Percentiles rank a stretch among this genome's conserved stretches.
Conservation (phyloP, 2,888 invertebrate species). For the Ophion slaviceki region DNA sequence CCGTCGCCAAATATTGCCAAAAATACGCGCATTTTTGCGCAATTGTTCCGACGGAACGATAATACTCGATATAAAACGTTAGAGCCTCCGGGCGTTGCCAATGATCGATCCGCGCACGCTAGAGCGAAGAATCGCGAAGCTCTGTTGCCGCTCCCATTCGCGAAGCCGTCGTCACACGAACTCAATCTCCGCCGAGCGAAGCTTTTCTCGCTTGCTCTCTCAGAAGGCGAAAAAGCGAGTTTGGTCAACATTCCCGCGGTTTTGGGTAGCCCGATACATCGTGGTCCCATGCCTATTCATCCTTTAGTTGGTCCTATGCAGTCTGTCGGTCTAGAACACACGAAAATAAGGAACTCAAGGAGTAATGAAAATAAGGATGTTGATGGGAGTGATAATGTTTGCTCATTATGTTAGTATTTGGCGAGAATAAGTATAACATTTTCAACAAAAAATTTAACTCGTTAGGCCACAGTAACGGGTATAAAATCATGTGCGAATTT, state of each 20-base stretch:
- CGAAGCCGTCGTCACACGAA: slow-evolving; percentile 46
- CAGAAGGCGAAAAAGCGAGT: background rate
- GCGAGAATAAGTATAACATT: too few relatives aligned
- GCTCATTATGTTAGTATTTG: too few relatives aligned
- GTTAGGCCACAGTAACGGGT: too few relatives aligned
- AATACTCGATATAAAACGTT: slow-evolving; percentile 56
- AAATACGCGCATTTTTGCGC: background rate
- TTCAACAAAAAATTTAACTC: too few relatives aligned
- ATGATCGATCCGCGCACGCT: slow-evolving; percentile 74
- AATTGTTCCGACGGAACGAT: slow-evolving; percentile 27
- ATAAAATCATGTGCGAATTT: too few relatives aligned
- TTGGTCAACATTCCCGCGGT: background rate
- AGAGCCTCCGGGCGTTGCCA: slow-evolving; percentile 56
- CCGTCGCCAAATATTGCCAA: background rate
- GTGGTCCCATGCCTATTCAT: too few relatives aligned
- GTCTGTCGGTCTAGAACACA: too few relatives aligned
- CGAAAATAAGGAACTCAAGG: too few relatives aligned
- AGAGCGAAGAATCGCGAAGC: slow-evolving; percentile 63
- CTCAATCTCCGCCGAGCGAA: slow-evolving; percentile 10
- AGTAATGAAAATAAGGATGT: too few relatives aligned
- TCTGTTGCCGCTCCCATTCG: slow-evolving; percentile 61
- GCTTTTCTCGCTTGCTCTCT: background rate
- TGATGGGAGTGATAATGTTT: too few relatives aligned
- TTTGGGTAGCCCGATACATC: background rate
- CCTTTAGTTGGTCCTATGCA: too few relatives aligned